Conservation (phyloP, 2,113 vertebrate genomes). For the Trochalopteron elliotii region DNA sequence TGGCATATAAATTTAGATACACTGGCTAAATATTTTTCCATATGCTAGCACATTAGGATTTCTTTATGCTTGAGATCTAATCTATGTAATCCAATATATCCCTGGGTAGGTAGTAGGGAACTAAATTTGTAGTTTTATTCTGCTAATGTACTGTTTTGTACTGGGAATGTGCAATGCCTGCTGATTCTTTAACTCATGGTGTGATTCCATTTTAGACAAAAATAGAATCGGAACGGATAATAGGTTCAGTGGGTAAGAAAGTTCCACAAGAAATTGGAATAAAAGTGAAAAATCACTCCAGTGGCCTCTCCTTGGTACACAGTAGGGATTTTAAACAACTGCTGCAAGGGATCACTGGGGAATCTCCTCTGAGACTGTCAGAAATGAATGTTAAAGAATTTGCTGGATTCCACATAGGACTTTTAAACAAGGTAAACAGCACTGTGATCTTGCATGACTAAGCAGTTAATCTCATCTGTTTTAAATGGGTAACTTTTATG, state of each 20-base stretch:
- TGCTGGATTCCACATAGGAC: constrained; percentile 84
- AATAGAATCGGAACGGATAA: constrained; percentile 87
- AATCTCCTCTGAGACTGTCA: constrained; percentile 75
- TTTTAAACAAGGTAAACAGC: constrained; percentile 84
- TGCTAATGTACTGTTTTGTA: constrained; percentile 56
- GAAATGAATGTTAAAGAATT: constrained; percentile 86
- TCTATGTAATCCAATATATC: background rate
- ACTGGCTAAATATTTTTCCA: constrained; percentile 36
- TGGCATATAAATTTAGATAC: constrained; percentile 4
- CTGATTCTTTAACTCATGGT: constrained; percentile 65
- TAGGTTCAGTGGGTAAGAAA: constrained; percentile 90
- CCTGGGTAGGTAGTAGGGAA: constrained; percentile 44
- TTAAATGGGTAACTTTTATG: background rate
- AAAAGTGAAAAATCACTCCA: constrained; percentile 89
- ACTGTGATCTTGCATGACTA: background rate
- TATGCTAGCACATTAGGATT: background rate
- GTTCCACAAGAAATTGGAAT: constrained; percentile 85
- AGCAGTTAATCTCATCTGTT: background rate
- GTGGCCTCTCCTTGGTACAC: constrained; percentile 75
- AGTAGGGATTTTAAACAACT: constrained; percentile 83
- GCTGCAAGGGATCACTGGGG: constrained; percentile 82
- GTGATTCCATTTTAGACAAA: constrained; percentile 81
- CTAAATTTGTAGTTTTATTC: constrained; percentile 23
- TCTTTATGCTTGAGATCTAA: constrained; percentile 12
- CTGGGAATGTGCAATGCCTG: constrained; percentile 11